Evolutionary conservation across 2,888 invertebrate species (phyloP).

Genomic region (Odontocerum albicorne): DNA sequence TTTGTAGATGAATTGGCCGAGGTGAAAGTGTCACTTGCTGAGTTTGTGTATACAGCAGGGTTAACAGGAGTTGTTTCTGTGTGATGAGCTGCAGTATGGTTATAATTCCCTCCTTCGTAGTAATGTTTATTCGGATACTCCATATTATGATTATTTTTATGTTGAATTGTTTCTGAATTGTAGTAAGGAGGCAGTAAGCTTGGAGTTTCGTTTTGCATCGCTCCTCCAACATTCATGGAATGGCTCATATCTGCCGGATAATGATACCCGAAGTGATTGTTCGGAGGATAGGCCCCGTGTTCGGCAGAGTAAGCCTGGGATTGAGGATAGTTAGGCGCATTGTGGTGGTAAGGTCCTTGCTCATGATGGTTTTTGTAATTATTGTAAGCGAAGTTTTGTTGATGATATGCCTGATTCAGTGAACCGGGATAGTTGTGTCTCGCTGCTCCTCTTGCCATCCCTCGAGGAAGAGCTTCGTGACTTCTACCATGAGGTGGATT

Average conservation of each 20-base stretch:
- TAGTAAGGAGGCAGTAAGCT: slow-evolving; percentile 48
- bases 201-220: slow-evolving; percentile 50
- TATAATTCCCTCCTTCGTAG: slow-evolving; percentile 58
- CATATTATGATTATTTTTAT: slow-evolving; percentile 54
- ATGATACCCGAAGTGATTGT: slow-evolving; percentile 55
- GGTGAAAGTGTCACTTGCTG: slow-evolving; percentile 25
- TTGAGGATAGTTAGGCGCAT: slow-evolving; percentile 44
- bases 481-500: slow-evolving; percentile 38
- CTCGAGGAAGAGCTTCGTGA: slow-evolving; percentile 39
- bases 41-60: slow-evolving; percentile 34
- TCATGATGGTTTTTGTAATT: slow-evolving; percentile 58
- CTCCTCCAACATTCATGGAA: slow-evolving; percentile 31
- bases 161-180: slow-evolving; percentile 46
- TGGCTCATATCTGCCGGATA: slow-evolving; percentile 49
- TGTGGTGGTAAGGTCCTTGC: slow-evolving; percentile 52
- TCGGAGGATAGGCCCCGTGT: slow-evolving; percentile 34
- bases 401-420: slow-evolving; percentile 49
- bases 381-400: slow-evolving; percentile 49
- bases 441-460: slow-evolving; percentile 39
- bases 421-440: slow-evolving; percentile 49
- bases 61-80: slow-evolving; percentile 36
- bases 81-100: slow-evolving; percentile 43
- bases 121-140: slow-evolving; percentile 58
- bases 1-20: slow-evolving; percentile 29
- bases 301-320: slow-evolving; percentile 39